Percentiles rank a stretch among this genome's conserved stretches.
phyloP scores from a whole-genome alignment of 2,113 vertebrate species.

The Vicugna pacos region DNA sequence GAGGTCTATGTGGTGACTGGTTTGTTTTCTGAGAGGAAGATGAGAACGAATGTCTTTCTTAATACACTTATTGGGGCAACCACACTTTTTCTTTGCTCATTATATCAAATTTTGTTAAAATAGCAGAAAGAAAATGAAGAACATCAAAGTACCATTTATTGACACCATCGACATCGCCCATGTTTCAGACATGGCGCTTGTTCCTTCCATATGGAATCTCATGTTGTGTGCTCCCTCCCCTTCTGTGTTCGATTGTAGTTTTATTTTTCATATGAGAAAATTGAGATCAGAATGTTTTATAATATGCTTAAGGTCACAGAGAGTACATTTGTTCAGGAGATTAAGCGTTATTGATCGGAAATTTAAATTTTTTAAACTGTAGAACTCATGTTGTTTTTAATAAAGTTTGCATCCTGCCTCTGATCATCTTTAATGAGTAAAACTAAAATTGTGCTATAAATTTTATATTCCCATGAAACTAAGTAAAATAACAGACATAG shows the following conservation, averaged over 20 bases:
- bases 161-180: neutral
- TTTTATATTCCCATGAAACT: neutral
- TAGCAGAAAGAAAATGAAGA: neutral
- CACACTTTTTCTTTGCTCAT: neutral
- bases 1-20: neutral
- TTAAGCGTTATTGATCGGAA: neutral
- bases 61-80: neutral
- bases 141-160: neutral
- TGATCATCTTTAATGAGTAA: neutral
- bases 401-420: neutral
- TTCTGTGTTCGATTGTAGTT: neutral
- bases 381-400: neutral
- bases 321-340: neutral
- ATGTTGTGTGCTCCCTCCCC: neutral
- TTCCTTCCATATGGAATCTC: neutral
- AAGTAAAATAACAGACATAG: neutral
- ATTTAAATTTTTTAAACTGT: neutral
- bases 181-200: neutral
- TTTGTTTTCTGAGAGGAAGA: neutral
- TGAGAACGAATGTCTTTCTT: neutral
- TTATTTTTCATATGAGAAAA: neutral
- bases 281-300: neutral
- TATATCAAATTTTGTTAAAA: neutral
- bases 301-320: neutral
- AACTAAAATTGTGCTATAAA: neutral